A percentile compares a stretch with the other conserved stretches of the same genome.
Evolutionary conservation across 2,113 vertebrate genomes (phyloP).

Genomic region (Clarias magur): DNA sequence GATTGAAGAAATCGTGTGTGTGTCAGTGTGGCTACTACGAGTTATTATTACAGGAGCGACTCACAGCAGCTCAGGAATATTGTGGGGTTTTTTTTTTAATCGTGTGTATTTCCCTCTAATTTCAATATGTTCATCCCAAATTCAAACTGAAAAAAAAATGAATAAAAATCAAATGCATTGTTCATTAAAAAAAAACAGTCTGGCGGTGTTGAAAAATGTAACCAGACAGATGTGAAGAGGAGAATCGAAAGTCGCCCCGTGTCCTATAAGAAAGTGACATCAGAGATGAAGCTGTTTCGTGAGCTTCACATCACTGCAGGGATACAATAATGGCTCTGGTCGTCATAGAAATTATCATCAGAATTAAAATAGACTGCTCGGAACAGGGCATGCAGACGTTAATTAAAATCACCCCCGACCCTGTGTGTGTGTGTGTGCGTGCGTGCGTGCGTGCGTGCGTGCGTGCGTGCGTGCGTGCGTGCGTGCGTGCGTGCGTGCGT

Average conservation of each 20-base stretch:
- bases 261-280: neutral
- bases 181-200: neutral
- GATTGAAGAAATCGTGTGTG: no score
- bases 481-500: no score
- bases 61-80: neutral
- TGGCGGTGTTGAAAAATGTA: neutral
- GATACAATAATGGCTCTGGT: neutral
- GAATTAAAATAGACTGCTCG: neutral
- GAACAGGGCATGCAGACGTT: neutral
- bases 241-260: neutral
- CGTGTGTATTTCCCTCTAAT: neutral
- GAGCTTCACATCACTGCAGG: neutral
- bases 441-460: no score
- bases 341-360: neutral
- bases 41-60: neutral
- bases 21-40: neutral
- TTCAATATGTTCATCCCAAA: neutral
- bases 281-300: neutral
- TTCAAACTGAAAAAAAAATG: neutral
- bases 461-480: no score
- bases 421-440: no score
- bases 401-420: neutral
- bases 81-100: no score
- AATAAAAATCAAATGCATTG: neutral
- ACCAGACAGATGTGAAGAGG: constrained; percentile 7